phyloP scores from a whole-genome alignment of 1,140 invertebrate species.

The Drosophila ambigua region DNA sequence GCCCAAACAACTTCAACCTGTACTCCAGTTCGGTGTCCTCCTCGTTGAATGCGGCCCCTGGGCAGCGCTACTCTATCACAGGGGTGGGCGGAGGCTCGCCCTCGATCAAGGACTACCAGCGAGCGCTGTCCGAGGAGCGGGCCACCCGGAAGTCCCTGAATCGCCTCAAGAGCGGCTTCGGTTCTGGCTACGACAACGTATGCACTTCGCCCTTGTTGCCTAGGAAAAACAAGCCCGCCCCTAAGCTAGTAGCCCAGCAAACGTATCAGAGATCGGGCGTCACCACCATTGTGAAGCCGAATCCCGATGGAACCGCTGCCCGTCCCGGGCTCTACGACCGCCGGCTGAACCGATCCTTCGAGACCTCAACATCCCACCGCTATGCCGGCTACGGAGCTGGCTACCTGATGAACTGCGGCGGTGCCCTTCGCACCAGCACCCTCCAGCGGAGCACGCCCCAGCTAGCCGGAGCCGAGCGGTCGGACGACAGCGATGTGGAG shows the following conservation, averaged over 20 bases:
- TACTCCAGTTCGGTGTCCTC: slow-evolving; percentile 82
- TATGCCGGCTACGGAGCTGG: slow-evolving; percentile 78
- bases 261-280: slow-evolving; percentile 44
- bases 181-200: slow-evolving; percentile 81
- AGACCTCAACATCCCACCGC: slow-evolving; percentile 74
- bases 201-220: slow-evolving; percentile 80
- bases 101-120: slow-evolving; percentile 69
- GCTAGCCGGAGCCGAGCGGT: slow-evolving; percentile 60
- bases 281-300: slow-evolving; percentile 63
- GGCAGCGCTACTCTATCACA: slow-evolving; percentile 65
- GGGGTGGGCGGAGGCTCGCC: slow-evolving; percentile 29
- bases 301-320: slow-evolving; percentile 41
- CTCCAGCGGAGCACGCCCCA: slow-evolving; percentile 68
- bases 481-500: slow-evolving; percentile 70
- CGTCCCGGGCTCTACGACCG: slow-evolving; percentile 80
- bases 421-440: slow-evolving; percentile 65
- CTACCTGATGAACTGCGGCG: slow-evolving; percentile 76
- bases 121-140: slow-evolving; percentile 80
- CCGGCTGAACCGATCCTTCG: slow-evolving; percentile 81
- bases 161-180: slow-evolving; percentile 81
- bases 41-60: slow-evolving; percentile 58
- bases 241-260: slow-evolving; percentile 61
- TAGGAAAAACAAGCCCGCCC: slow-evolving; percentile 72
- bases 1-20: slow-evolving; percentile 83
- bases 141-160: slow-evolving; percentile 74